Conservation (phyloP, 1,140 invertebrate species). For the Nasonia giraulti region DNA sequence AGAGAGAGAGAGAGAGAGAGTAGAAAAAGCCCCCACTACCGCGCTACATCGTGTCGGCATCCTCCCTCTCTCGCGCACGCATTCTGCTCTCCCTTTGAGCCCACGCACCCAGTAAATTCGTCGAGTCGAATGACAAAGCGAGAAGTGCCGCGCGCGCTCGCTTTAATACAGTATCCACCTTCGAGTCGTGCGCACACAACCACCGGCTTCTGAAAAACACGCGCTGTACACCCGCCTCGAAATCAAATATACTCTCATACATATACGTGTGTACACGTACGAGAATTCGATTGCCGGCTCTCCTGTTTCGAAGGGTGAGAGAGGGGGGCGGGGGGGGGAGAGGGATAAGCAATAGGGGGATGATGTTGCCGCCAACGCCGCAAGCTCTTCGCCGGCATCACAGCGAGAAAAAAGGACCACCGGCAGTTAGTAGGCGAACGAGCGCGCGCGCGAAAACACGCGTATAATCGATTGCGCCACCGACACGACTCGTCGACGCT, state of each 20-base stretch:
- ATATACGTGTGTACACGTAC: not conserved
- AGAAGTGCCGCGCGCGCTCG: not conserved
- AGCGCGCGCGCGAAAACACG: conserved; percentile 46
- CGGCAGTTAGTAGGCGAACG: conserved; percentile 42
- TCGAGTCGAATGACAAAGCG: conserved; percentile 48
- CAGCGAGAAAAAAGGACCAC: conserved; percentile 32
- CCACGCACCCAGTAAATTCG: conserved; percentile 30
- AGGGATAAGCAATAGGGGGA: conserved; percentile 2
- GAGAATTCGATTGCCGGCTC: conserved; percentile 28
- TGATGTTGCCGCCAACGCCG: not conserved
- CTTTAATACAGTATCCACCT: conserved; percentile 35
- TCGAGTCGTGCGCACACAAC: conserved; percentile 29
- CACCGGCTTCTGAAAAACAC: conserved; percentile 9
- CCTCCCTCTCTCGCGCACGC: conserved; percentile 8
- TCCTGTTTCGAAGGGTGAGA: not conserved
- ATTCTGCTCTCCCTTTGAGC: conserved; percentile 34
- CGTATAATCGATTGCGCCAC: conserved; percentile 48
- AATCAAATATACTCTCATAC: not conserved
- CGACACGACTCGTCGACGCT: not conserved
- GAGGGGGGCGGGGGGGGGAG: too few species aligned
- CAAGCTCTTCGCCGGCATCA: not conserved
- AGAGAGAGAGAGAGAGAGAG: conserved; percentile 9
- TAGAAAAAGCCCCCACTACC: not conserved
- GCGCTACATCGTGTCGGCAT: not conserved
- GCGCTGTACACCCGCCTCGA: not conserved